These are phyloP conservation scores for Serranus cabrilla DNA, from an alignment of 2,797 vertebrate species.

Conservation along the genomic window DNA sequence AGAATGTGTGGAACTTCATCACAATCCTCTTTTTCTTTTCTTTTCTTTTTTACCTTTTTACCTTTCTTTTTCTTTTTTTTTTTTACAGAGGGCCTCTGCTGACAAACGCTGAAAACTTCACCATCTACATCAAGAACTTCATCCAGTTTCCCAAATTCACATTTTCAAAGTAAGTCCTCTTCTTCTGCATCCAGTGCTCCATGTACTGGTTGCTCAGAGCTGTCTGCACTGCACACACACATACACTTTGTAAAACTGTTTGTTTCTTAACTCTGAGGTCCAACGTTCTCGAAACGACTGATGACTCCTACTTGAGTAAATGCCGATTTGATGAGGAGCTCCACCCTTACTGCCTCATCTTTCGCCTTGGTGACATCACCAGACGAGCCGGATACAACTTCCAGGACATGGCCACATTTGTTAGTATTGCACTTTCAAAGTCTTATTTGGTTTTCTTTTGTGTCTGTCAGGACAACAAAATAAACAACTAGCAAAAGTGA, in stretches of 20 bases:
- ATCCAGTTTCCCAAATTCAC: constrained; percentile 91
- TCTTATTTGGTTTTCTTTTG: not conserved
- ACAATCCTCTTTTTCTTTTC: constrained; percentile 16
- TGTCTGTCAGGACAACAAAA: not conserved
- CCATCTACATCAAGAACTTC: constrained; percentile 95
- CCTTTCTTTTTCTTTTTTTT: too few relatives aligned
- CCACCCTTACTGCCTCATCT: constrained; percentile 93
- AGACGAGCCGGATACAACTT: constrained; percentile 86
- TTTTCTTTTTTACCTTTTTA: too few relatives aligned
- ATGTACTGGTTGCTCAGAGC: not conserved
- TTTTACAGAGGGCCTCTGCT: constrained; percentile 87
- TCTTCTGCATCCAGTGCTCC: not conserved
- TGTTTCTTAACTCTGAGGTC: constrained; percentile 79
- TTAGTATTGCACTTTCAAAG: constrained; percentile 59
- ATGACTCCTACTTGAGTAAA: constrained; percentile 86
- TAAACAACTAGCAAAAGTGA: not conserved
- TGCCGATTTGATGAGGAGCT: constrained; percentile 83
- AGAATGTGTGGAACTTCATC: not conserved
- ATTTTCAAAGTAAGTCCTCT: constrained; percentile 90
- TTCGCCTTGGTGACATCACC: constrained; percentile 89
- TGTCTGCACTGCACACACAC: not conserved
- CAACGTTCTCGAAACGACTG: constrained; percentile 86
- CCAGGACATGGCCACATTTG: constrained; percentile 86
- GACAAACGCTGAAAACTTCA: constrained; percentile 91
- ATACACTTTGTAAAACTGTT: not conserved